phyloP scores from a whole-genome alignment of 2,797 vertebrate genomes.

The Lepilemur ruficaudatus region DNA sequence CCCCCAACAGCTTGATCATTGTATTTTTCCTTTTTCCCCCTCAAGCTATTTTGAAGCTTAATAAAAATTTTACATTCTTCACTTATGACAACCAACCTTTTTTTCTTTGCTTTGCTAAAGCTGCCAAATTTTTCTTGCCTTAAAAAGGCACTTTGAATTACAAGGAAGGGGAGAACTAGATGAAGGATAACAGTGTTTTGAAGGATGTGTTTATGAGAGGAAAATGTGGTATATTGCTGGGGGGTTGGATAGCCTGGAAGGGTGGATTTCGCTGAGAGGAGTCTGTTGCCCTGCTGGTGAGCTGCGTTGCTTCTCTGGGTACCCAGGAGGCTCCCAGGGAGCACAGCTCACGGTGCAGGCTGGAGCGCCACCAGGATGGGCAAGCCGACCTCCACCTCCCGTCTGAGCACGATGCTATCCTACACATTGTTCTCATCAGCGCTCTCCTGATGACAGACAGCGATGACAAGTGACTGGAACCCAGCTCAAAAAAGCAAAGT shows the following conservation, averaged over 20 bases:
- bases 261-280: not conserved
- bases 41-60: slow-evolving; percentile 30
- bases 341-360: rapidly evolving
- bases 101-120: not conserved
- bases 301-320: not conserved
- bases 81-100: not conserved
- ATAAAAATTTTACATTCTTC: slow-evolving; percentile 7
- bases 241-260: not conserved
- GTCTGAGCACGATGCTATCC: not conserved
- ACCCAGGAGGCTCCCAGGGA: not conserved
- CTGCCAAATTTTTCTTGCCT: not conserved
- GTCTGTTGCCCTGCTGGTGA: not conserved
- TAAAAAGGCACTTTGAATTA: not conserved
- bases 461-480: not conserved
- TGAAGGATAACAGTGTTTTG: not conserved
- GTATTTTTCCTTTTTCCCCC: not conserved
- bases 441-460: not conserved
- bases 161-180: not conserved
- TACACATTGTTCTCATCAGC: not conserved
- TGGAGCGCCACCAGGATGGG: rapidly evolving
- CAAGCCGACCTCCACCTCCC: not conserved
- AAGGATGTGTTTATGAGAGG: not conserved
- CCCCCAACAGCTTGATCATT: not conserved
- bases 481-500: not conserved
- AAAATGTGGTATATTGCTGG: not conserved